Evolutionary conservation across 1,140 invertebrate genomes (phyloP).

Genomic region (Drosophila watanabei): DNA sequence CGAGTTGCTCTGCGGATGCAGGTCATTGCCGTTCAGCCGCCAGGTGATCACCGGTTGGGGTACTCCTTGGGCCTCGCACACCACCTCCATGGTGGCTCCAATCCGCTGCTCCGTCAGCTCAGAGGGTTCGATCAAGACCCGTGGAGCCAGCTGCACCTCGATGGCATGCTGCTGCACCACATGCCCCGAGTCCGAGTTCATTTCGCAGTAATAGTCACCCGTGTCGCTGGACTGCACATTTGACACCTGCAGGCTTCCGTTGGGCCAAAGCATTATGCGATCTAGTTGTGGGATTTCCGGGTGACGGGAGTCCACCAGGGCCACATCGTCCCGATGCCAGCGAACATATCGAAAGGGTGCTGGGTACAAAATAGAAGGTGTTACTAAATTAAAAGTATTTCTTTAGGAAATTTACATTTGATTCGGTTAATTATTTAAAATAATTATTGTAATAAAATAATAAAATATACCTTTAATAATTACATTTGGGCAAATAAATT

Average conservation of each 20-base stretch:
- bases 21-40: constrained; percentile 87
- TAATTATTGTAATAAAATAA: no score
- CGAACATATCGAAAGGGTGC: constrained; percentile 84
- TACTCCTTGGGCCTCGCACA: constrained; percentile 89
- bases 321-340: constrained; percentile 88
- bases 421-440: not conserved
- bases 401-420: not conserved
- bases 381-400: not conserved
- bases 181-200: constrained; percentile 86
- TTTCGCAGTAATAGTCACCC: constrained; percentile 91
- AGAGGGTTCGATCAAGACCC: constrained; percentile 89
- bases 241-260: constrained; percentile 90
- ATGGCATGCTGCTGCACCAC: constrained; percentile 90
- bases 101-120: constrained; percentile 90
- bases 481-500: not conserved
- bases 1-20: constrained; percentile 87
- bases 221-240: constrained; percentile 88
- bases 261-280: constrained; percentile 88
- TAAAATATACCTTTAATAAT: not conserved
- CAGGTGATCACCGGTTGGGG: constrained; percentile 90
- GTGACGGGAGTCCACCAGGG: constrained; percentile 89
- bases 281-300: constrained; percentile 85
- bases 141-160: constrained; percentile 91
- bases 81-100: constrained; percentile 90
- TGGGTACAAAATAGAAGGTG: constrained; percentile 3